Evolutionary conservation across 2,888 invertebrate species (phyloP).

Genomic region (Megamerina dolium): DNA sequence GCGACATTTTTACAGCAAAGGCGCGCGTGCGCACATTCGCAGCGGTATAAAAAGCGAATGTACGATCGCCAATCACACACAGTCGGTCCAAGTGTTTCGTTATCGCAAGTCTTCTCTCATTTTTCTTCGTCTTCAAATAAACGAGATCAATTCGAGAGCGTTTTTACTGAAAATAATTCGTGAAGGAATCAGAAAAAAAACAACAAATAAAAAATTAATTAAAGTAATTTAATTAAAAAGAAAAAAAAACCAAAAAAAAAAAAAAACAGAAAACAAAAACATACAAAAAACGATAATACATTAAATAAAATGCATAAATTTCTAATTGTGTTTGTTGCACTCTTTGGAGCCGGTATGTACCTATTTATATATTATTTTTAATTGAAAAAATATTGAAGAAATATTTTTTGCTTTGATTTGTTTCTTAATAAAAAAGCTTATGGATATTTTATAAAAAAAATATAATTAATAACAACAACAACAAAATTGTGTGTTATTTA

Average conservation of each 20-base stretch:
- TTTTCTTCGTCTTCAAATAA: too few relatives aligned
- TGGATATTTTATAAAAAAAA: too few relatives aligned
- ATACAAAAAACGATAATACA: too few relatives aligned
- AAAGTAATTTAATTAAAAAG: too few relatives aligned
- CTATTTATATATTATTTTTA: conserved; percentile 16
- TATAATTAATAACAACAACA: too few relatives aligned
- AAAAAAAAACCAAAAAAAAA: conserved; percentile 29
- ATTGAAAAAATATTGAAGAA: conserved; percentile 8
- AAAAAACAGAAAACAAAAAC: conserved; percentile 16
- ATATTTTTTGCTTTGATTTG: too few relatives aligned
- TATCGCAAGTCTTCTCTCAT: conserved; percentile 22
- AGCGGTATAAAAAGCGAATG: conserved; percentile 52
- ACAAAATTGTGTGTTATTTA: too few relatives aligned
- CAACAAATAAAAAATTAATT: too few relatives aligned
- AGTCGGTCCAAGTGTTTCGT: conserved; percentile 49
- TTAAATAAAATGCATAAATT: conserved; percentile 47
- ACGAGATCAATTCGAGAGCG: conserved; percentile 16
- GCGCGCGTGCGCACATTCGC: conserved; percentile 41
- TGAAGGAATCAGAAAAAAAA: neutral
- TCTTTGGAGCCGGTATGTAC: conserved; percentile 64
- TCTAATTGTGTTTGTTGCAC: conserved; percentile 56
- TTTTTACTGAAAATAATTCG: neutral
- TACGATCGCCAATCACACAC: conserved; percentile 49
- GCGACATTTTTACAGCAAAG: conserved; percentile 26
- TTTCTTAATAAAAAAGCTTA: too few relatives aligned